phyloP scores from a whole-genome alignment of 2,113 vertebrate genomes.

The Plotosus lineatus region DNA sequence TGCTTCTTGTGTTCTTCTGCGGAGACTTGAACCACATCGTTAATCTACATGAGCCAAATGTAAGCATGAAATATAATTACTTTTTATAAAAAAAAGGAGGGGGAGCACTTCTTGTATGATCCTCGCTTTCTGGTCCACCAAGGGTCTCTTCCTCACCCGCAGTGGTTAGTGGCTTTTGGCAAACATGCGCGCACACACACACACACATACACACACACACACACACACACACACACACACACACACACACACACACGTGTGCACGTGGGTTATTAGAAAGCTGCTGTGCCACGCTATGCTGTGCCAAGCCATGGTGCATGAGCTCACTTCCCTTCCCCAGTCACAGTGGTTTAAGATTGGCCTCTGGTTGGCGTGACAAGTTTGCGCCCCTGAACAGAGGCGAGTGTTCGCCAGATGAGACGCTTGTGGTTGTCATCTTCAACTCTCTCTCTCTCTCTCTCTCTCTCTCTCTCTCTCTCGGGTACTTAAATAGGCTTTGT shows the following conservation, averaged over 20 bases:
- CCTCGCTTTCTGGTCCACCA: constrained; percentile 24
- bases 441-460: background rate
- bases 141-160: constrained; percentile 55
- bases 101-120: constrained; percentile 43
- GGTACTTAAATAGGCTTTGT: background rate
- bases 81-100: constrained; percentile 16
- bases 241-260: constrained; percentile 4
- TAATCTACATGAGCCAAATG: constrained; percentile 36
- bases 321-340: constrained; percentile 78
- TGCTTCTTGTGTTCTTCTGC: constrained; percentile 1
- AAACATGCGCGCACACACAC: background rate
- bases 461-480: constrained; percentile 21
- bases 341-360: constrained; percentile 73
- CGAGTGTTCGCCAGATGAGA: constrained; percentile 61
- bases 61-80: constrained; percentile 30
- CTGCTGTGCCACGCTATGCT: constrained; percentile 56
- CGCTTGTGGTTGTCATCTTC: constrained; percentile 33
- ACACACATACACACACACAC: constrained; percentile 30
- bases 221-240: constrained; percentile 30
- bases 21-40: constrained; percentile 20
- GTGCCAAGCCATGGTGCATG: constrained; percentile 71
- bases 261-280: constrained; percentile 67
- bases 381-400: constrained; percentile 68
- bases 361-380: constrained; percentile 69
- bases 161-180: constrained; percentile 67